Base-by-base conservation (phyloP, 2,888 invertebrate species). In the Drosophila meridiana region DNA sequence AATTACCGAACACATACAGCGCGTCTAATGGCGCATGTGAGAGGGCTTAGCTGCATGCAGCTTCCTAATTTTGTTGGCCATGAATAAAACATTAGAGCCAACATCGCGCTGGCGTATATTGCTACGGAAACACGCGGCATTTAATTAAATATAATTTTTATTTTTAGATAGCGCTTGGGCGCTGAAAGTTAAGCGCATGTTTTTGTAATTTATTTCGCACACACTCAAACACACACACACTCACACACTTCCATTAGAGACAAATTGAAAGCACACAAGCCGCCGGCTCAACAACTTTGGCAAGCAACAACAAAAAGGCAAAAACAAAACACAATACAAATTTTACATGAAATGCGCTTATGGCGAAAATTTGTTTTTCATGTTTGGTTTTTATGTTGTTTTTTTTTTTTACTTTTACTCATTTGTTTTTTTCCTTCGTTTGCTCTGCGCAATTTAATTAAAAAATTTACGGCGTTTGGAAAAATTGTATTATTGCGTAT, bases 181-280 rank as follows among this genome's bases (percentile, higher is more conserved):
- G 52, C 43, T 26, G 32, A 56, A 52, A 42, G 68, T 52, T 55
- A 47, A 53, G 59, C 50, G 57, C 50, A 40, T 56, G 56, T 42
- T 50, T 53, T 70, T 70, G 66, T 62, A 70, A 76, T 76, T 77
- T 73, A 66, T 70, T 52, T 77, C 64, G 61, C 66, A 63, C 59
- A 76, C 61, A 65, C 38, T 60, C 62, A 36, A 36, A 32, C 36
- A 45, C 48, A 62, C 9, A 58, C 14, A 28, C 34, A 30, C 47
- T 2, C 47, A 14, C 2, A 9, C 53, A 50, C 48, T 62, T 58
- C 58, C 56, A 68, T 69, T 74, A 66, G 53, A 58, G 52, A 9
- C 34, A 86, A 86, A 83, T 86, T 75, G 70, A 83, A 86, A 83
- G 74, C 84, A 83, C 70, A 83, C 87, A 83, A 77, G 81, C 81